Evolutionary conservation across 2,888 invertebrate species (phyloP).

Genomic region (Steinernema carpocapsae): DNA sequence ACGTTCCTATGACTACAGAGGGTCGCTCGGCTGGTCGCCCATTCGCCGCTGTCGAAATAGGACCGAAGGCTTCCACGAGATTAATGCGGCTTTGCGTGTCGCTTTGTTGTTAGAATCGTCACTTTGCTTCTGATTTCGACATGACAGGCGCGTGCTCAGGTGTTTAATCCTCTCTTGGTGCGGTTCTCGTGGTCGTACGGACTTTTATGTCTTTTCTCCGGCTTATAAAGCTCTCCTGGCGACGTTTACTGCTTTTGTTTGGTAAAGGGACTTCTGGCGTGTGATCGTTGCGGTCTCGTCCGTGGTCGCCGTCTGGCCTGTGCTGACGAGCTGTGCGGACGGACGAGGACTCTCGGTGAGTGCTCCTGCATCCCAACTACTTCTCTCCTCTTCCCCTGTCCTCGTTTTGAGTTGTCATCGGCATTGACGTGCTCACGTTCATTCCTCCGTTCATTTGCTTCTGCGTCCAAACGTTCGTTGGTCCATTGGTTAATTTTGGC

Average conservation of each 20-base stretch:
- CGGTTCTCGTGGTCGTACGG: too few species aligned
- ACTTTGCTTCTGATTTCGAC: too few species aligned
- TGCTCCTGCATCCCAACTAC: constrained; percentile 8
- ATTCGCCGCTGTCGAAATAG: constrained; percentile 27
- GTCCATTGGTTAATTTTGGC: background rate
- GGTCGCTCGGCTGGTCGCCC: background rate
- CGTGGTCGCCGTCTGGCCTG: background rate
- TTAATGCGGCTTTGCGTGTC: background rate
- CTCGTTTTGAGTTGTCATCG: constrained; percentile 6
- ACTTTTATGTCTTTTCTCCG: too few species aligned
- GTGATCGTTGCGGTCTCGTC: background rate
- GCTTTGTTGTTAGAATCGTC: too few species aligned
- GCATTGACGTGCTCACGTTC: constrained; percentile 13
- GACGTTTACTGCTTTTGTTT: constrained; percentile 4
- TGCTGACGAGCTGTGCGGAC: background rate
- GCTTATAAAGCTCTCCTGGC: too few species aligned
- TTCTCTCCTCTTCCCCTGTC: background rate
- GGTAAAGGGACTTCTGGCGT: constrained; percentile 12
- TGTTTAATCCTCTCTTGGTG: too few species aligned
- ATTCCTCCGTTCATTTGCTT: background rate
- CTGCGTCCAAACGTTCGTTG: background rate
- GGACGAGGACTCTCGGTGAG: background rate
- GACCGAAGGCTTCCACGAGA: background rate
- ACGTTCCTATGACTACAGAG: constrained; percentile 32
- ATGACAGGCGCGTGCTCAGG: too few species aligned